A percentile compares a stretch with the other conserved stretches of the same genome.
These are phyloP conservation scores for Thrips palmi DNA, from an alignment of 1,140 invertebrate genomes.

Conservation along the genomic window DNA sequence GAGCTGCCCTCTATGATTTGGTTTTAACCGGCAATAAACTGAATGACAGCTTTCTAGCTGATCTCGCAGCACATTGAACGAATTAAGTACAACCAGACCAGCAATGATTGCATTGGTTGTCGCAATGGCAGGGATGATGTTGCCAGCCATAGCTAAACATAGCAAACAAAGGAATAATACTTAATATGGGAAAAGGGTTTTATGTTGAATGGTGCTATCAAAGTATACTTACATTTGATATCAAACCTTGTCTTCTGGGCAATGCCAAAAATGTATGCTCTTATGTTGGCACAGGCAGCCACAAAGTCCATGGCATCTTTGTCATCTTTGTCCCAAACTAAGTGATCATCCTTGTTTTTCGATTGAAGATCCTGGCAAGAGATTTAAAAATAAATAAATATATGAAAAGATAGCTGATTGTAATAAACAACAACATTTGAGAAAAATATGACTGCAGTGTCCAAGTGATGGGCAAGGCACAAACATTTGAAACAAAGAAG, in stretches of 20 bases:
- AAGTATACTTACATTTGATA: conserved; percentile 67
- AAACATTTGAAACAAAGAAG: conserved; percentile 9
- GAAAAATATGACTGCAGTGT: too few relatives aligned
- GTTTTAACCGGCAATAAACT: conserved; percentile 50
- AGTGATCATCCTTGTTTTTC: conserved; percentile 48
- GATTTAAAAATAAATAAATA: too few relatives aligned
- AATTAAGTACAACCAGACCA: conserved; percentile 78
- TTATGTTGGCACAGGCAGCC: conserved; percentile 81
- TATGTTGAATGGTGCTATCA: neutral
- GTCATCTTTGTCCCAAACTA: conserved; percentile 98
- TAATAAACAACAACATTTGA: too few relatives aligned
- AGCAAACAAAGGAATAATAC: conserved; percentile 12
- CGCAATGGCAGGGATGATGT: conserved; percentile 96
- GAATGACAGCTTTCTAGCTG: conserved; percentile 51
- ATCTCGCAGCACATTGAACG: conserved; percentile 59
- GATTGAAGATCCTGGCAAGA: conserved; percentile 23
- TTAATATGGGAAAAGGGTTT: neutral
- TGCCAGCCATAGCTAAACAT: conserved; percentile 83
- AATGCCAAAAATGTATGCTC: conserved; percentile 84
- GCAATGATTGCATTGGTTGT: conserved; percentile 96
- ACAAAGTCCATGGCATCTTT: conserved; percentile 91
- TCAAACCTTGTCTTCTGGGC: conserved; percentile 74
- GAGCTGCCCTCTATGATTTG: conserved; percentile 44
- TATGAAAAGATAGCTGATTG: too few relatives aligned
- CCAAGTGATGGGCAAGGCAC: too few relatives aligned